Evolutionary conservation across 2,113 vertebrate species (phyloP), one percentile per base, ranked within the genome.

Genomic region (Donacobius atricapilla): DNA sequence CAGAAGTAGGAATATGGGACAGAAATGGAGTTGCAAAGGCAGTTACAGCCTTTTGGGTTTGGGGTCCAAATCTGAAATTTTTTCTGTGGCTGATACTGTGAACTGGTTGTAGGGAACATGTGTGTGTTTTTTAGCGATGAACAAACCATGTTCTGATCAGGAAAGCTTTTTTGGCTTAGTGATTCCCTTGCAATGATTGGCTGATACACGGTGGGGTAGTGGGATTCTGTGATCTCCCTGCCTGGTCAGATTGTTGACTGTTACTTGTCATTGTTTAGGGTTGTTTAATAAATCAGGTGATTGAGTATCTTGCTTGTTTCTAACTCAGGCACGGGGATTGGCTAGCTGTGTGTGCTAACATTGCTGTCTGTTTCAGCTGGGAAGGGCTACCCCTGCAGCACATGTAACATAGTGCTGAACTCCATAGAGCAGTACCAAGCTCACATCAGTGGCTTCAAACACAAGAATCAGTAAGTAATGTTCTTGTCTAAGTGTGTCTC

Each of bases 391-490:
- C 98, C 98, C 18, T 99, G 99, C 97, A 98, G 98, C 83, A 97
- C 99, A 27, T 99, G 99, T 97, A 99, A 98, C 95, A 98, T 99
- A 82, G 98, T 99, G 57, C 98, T 99, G 71, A 99, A 99, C 98
- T 99, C 99, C 45, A 99, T 99, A 98, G 99, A 99, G 81, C 99
- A 99, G 97, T 99, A 99, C 97, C 99, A 99, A 95, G 99, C 99
- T 95, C 99, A 99, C 82, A 98, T 99, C 98, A 99, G 98, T 39
- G 99, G 99, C 70, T 98, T 99, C 98, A 99, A 99, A 98, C 99
- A 99, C 96, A 99, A 99, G 98, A 99, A 99, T 96, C 99, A 99
- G 99, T 99, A 98, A 98, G 99, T 99, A 97, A 94, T 7, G 2
- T 83, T 90, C 76, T 87, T 53, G 12, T 85, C 88, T 81, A 87